Conservation (phyloP, 2,113 vertebrate species). For the Ceyx melanurus region DNA sequence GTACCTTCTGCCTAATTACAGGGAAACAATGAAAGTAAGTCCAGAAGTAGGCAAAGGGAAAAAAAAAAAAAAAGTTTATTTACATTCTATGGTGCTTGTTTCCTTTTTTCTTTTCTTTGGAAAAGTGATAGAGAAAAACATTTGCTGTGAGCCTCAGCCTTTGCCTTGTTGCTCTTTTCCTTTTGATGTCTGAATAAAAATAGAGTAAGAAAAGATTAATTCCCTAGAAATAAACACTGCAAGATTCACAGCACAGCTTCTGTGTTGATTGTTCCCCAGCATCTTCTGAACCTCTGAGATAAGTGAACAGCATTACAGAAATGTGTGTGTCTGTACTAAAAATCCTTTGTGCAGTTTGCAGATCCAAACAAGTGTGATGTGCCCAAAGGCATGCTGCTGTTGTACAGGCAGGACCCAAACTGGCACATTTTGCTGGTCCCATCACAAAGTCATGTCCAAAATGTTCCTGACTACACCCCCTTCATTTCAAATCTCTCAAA, state of each 20-base stretch:
- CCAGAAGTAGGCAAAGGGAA: not conserved
- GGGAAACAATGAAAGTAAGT: not conserved
- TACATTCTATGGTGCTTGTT: not conserved
- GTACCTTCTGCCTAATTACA: not conserved
- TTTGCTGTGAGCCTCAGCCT: not conserved
- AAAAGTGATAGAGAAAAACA: not conserved
- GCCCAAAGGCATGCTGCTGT: not conserved
- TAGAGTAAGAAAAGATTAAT: not conserved
- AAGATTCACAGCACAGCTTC: not conserved
- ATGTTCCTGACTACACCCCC: not conserved
- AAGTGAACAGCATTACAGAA: not conserved
- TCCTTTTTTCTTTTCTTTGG: not conserved
- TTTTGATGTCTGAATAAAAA: conserved; percentile 9
- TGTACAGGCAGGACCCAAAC: not conserved
- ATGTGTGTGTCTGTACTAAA: not conserved
- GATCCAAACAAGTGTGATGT: not conserved
- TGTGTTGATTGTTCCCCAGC: not conserved
- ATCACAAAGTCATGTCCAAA: not conserved
- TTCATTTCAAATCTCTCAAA: not conserved
- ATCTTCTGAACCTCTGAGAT: not conserved
- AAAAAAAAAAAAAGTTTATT: not conserved
- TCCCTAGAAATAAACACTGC: not conserved
- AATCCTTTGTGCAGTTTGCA: not conserved
- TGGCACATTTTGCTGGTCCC: not conserved
- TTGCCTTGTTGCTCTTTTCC: not conserved